These are phyloP conservation scores for Bradypodion ventrale DNA, from an alignment of 2,797 vertebrate genomes.

Conservation along the genomic window DNA sequence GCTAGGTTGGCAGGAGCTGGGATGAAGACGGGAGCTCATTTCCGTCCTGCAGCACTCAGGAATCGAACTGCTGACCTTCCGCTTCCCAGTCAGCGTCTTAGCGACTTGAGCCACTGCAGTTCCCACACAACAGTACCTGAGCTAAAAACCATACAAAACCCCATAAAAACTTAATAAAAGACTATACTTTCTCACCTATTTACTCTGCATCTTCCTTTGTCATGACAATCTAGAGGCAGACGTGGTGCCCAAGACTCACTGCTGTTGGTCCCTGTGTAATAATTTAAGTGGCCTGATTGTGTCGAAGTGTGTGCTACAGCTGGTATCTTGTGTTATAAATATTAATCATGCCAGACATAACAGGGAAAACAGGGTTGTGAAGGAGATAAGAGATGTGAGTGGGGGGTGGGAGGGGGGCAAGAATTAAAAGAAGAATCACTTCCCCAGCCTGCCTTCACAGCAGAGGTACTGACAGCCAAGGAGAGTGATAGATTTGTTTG, in stretches of 20 bases:
- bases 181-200: neutral
- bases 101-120: no score
- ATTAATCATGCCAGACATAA: conserved; percentile 49
- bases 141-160: no score
- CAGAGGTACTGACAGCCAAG: neutral
- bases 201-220: neutral
- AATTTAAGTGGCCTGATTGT: conserved; percentile 52
- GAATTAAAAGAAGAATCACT: neutral
- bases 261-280: neutral
- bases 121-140: no score
- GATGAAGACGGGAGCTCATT: no score
- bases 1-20: no score
- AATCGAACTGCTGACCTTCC: no score
- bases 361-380: conserved; percentile 36
- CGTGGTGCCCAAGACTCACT: neutral
- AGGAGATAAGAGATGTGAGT: conserved; percentile 10
- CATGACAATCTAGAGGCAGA: neutral
- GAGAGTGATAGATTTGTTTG: conserved; percentile 34
- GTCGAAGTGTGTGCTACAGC: conserved; percentile 29
- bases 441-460: neutral
- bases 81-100: no score
- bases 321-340: conserved; percentile 38
- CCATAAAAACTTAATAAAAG: no score
- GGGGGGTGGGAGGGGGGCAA: neutral
- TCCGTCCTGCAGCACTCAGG: no score